These are phyloP conservation scores for Synaphobranchus kaupii DNA, from an alignment of 2,797 vertebrate species.

Conservation along the genomic window DNA sequence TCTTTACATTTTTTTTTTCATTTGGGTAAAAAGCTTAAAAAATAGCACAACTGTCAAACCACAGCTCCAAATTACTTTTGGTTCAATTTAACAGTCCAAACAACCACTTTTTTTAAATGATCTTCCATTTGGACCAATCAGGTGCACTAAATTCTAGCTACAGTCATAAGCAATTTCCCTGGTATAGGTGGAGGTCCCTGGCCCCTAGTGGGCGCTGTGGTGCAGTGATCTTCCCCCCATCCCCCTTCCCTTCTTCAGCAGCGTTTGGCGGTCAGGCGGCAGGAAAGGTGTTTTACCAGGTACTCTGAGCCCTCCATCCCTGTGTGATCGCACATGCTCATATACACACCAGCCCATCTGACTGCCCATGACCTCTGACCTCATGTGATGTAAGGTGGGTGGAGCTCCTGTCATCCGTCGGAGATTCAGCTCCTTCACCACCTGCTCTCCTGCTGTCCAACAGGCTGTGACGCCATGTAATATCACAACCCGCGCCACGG, in stretches of 20 bases:
- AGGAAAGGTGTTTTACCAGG: slow-evolving; percentile 75
- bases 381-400: slow-evolving; percentile 78
- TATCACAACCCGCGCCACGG: too few relatives aligned
- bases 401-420: slow-evolving; percentile 73
- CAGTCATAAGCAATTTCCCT: background rate
- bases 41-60: background rate
- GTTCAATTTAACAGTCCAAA: background rate
- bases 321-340: background rate
- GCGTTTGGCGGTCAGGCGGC: slow-evolving; percentile 64
- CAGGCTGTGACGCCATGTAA: background rate
- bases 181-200: slow-evolving; percentile 24
- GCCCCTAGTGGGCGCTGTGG: background rate
- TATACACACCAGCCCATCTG: slow-evolving; percentile 61
- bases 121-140: too few relatives aligned
- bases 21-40: background rate
- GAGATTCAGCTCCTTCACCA: slow-evolving; percentile 61
- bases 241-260: slow-evolving; percentile 47
- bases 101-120: background rate
- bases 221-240: slow-evolving; percentile 41
- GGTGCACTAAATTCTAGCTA: too few relatives aligned
- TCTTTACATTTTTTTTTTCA: background rate
- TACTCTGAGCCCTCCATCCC: slow-evolving; percentile 63
- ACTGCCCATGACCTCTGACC: slow-evolving; percentile 77
- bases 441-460: slow-evolving; percentile 68
- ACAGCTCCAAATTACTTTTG: too few relatives aligned